Evolutionary conservation across 2,113 vertebrate species (phyloP).

Genomic region (Gambusia affinis): DNA sequence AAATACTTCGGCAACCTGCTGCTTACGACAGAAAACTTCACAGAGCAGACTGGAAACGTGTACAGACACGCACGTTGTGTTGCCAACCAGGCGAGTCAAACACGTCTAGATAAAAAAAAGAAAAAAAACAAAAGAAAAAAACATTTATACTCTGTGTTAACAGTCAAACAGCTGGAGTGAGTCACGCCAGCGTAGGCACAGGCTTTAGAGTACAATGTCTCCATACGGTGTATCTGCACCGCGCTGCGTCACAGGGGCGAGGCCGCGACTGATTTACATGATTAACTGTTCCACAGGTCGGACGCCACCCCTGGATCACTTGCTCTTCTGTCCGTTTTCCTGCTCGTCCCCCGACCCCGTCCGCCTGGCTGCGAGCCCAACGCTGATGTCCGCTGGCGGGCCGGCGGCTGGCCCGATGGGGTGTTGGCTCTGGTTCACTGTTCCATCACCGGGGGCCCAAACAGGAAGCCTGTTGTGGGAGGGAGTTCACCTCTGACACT

Average conservation of each 20-base stretch:
- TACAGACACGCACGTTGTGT: slow-evolving; percentile 23
- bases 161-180: slow-evolving; percentile 51
- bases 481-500: slow-evolving; percentile 68
- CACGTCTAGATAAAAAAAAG: slow-evolving; percentile 9
- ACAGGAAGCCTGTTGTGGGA: slow-evolving; percentile 69
- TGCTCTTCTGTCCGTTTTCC: slow-evolving; percentile 3
- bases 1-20: neutral
- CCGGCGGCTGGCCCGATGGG: neutral
- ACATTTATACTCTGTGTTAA: neutral
- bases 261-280: slow-evolving; percentile 57
- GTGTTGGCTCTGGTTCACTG: slow-evolving; percentile 16
- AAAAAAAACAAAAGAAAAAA: neutral
- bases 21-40: slow-evolving; percentile 7
- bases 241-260: slow-evolving; percentile 11
- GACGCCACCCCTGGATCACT: slow-evolving; percentile 9
- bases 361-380: slow-evolving; percentile 7
- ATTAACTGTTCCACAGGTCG: slow-evolving; percentile 35
- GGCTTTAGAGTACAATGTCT: neutral
- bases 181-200: neutral
- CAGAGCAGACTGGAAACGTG: slow-evolving; percentile 17
- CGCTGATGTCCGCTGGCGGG: neutral
- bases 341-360: neutral
- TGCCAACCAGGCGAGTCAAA: slow-evolving; percentile 45
- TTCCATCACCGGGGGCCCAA: slow-evolving; percentile 32
- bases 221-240: neutral